Conservation (phyloP, 2,888 invertebrate species). For the Achlya flavicornis region DNA sequence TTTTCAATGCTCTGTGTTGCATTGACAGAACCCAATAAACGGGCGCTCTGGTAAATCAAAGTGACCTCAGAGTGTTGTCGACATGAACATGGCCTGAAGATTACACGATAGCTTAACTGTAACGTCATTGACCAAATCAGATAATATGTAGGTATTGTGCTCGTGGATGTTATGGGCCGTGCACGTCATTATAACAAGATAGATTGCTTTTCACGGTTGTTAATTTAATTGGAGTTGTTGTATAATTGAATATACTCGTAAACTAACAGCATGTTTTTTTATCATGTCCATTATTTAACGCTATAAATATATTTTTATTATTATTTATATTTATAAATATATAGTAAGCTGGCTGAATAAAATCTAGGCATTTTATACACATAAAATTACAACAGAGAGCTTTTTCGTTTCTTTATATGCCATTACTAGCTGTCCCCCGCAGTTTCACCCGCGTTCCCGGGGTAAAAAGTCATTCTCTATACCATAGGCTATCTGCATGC, state of each 20-base stretch:
- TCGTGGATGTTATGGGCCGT: conserved; percentile 16
- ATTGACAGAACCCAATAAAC: not conserved
- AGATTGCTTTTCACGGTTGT: conserved; percentile 9
- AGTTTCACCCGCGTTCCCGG: no score
- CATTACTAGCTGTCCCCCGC: no score
- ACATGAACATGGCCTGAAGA: not conserved
- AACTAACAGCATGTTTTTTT: not conserved
- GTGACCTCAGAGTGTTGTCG: conserved; percentile 6
- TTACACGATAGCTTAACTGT: conserved; percentile 17
- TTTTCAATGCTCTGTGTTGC: no score
- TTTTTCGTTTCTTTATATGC: no score
- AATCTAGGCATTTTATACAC: no score
- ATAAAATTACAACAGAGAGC: no score
- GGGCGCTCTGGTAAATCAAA: not conserved
- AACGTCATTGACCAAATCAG: conserved; percentile 29
- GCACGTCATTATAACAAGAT: conserved; percentile 11
- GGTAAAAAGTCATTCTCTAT: no score
- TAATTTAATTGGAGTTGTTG: not conserved
- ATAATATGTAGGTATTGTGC: conserved; percentile 21
- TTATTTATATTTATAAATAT: no score
- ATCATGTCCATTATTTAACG: not conserved
- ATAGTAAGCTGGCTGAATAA: no score
- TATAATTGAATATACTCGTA: not conserved
- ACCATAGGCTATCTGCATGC: no score
- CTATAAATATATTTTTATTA: no score